Percentiles rank a stretch among this genome's conserved stretches.
Evolutionary conservation across 92 coral and sea anemone genomes (phyloP).

Genomic region (Meandrina meandrites): DNA sequence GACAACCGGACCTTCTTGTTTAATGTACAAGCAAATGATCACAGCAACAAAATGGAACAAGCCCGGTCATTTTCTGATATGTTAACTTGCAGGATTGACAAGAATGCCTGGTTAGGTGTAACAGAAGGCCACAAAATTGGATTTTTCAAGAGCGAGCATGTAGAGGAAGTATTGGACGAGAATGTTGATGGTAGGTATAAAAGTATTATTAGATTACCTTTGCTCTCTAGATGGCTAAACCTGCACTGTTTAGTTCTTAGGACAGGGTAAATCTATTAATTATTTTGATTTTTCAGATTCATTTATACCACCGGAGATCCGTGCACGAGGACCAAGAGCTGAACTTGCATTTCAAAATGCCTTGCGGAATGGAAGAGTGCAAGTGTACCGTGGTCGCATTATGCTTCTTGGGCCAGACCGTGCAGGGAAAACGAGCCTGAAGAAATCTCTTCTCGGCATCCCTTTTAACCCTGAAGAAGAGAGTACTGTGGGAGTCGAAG

Average conservation of each 20-base stretch:
- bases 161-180: neutral
- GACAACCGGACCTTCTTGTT: too few species aligned
- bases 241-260: neutral
- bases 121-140: slow-evolving; percentile 19
- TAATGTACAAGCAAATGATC: too few species aligned
- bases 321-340: slow-evolving; percentile 59
- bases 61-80: too few species aligned
- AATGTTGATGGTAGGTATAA: slow-evolving; percentile 19
- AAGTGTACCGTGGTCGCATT: slow-evolving; percentile 66
- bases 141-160: slow-evolving; percentile 21
- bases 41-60: neutral
- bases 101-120: slow-evolving; percentile 28
- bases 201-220: neutral
- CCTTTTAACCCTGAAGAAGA: slow-evolving; percentile 55
- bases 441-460: slow-evolving; percentile 63
- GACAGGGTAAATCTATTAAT: neutral
- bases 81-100: slow-evolving; percentile 14
- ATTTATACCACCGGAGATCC: slow-evolving; percentile 45
- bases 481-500: slow-evolving; percentile 63
- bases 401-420: slow-evolving; percentile 75
- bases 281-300: neutral
- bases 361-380: slow-evolving; percentile 46
- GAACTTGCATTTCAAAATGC: slow-evolving; percentile 52
- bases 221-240: neutral
- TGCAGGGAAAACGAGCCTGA: slow-evolving; percentile 79